Conservation (phyloP, 2,797 vertebrate species). For the Xiphorhynchus erythropygius region DNA sequence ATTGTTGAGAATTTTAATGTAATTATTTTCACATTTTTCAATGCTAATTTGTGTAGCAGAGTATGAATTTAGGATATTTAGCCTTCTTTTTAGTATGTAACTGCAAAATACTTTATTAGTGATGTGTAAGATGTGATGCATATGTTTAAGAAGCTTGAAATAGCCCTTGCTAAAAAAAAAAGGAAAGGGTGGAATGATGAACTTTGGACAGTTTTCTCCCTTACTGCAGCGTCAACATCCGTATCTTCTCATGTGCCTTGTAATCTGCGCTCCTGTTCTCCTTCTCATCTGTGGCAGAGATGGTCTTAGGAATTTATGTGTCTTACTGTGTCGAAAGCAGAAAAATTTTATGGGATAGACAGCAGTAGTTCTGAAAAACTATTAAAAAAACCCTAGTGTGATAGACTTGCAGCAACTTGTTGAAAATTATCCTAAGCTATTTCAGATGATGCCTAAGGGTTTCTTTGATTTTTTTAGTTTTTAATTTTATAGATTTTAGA, state of each 20-base stretch:
- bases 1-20: background rate
- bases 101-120: background rate
- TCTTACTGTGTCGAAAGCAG: background rate
- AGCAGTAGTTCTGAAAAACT: background rate
- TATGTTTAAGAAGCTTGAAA: background rate
- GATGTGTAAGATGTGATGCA: background rate
- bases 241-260: background rate
- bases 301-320: background rate
- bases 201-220: background rate
- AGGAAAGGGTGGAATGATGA: background rate
- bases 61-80: background rate
- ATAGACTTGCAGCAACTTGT: background rate
- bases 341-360: background rate
- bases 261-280: background rate
- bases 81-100: background rate
- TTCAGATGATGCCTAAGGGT: background rate
- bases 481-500: no score
- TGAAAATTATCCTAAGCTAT: background rate
- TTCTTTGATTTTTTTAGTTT: no score
- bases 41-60: background rate
- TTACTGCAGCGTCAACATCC: background rate
- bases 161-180: background rate
- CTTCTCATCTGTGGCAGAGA: background rate
- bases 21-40: background rate
- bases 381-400: background rate